A percentile compares a stretch with the other conserved stretches of the same genome.
Evolutionary conservation across 1,140 invertebrate species (phyloP).

Genomic region (Dreissena polymorpha): DNA sequence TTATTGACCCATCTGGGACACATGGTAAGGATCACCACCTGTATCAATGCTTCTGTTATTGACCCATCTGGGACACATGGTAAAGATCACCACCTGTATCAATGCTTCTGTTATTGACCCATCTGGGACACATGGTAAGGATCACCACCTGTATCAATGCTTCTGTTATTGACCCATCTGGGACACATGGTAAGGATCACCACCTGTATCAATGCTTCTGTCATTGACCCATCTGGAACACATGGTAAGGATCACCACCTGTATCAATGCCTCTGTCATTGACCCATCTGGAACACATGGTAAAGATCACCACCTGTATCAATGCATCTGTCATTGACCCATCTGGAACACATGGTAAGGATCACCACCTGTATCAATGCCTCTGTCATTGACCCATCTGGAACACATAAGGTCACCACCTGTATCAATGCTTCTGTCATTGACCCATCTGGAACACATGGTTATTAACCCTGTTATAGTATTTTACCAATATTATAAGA

Average conservation of each 20-base stretch:
- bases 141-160: slow-evolving; percentile 92
- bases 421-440: slow-evolving; percentile 93
- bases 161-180: slow-evolving; percentile 94
- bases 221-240: slow-evolving; percentile 94
- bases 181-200: no score
- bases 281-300: slow-evolving; percentile 92
- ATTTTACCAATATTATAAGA: no score
- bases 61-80: slow-evolving; percentile 92
- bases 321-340: slow-evolving; percentile 96
- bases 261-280: slow-evolving; percentile 93
- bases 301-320: slow-evolving; percentile 90
- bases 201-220: slow-evolving; percentile 90
- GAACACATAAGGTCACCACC: slow-evolving; percentile 87
- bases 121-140: slow-evolving; percentile 88
- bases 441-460: slow-evolving; percentile 94
- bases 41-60: slow-evolving; percentile 93
- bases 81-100: slow-evolving; percentile 90
- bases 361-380: slow-evolving; percentile 92
- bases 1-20: slow-evolving; percentile 94
- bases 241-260: no score
- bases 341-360: slow-evolving; percentile 88
- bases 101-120: slow-evolving; percentile 96
- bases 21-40: no score
- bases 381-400: slow-evolving; percentile 94
- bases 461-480: no score